Percentiles rank a stretch among this genome's conserved stretches.
Conservation (phyloP, 2,113 vertebrate genomes). For the Arenaria interpres region DNA sequence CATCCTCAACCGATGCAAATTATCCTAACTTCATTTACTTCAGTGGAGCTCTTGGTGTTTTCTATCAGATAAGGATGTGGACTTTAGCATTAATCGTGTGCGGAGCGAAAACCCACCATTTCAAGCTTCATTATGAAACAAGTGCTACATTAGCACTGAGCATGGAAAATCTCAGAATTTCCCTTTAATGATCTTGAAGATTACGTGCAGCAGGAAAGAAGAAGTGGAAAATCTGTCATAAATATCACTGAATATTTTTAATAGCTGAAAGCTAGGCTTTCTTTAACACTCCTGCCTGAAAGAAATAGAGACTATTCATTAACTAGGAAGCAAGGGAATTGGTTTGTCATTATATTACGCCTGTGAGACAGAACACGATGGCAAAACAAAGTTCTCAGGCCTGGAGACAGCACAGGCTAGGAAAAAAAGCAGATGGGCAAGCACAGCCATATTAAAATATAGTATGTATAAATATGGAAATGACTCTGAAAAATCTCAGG, state of each 20-base stretch:
- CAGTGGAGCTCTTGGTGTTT: slow-evolving; percentile 28
- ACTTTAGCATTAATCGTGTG: background rate
- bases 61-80: slow-evolving; percentile 53
- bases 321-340: background rate
- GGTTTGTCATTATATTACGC: background rate
- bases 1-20: slow-evolving; percentile 16
- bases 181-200: background rate
- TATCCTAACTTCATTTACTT: slow-evolving; percentile 40
- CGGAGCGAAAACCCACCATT: background rate
- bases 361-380: background rate
- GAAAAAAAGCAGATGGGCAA: background rate
- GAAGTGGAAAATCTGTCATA: slow-evolving; percentile 52
- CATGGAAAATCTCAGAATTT: slow-evolving; percentile 33
- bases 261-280: slow-evolving; percentile 39
- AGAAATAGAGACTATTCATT: background rate
- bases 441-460: background rate
- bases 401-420: background rate
- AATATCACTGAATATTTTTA: slow-evolving; percentile 57
- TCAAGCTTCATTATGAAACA: slow-evolving; percentile 56
- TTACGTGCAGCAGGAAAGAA: background rate
- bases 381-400: slow-evolving; percentile 18
- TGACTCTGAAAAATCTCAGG: background rate
- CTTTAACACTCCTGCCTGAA: background rate
- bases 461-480: background rate
- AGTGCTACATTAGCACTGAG: slow-evolving; percentile 17